Conservation (phyloP, 2,113 vertebrate species). For the Pimephales promelas region DNA sequence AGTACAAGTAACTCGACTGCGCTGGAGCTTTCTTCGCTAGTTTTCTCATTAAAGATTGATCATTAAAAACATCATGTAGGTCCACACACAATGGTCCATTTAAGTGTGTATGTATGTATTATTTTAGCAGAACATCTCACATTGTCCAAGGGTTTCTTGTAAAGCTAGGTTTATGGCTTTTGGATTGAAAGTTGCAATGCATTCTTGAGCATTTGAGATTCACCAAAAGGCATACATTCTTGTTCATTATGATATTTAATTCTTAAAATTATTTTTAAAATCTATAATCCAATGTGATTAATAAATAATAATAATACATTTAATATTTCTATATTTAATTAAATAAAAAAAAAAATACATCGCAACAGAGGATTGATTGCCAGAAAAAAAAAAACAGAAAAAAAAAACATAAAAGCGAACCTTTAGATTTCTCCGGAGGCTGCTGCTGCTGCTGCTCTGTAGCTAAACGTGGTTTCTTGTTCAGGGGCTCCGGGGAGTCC, state of each 20-base stretch:
- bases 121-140: background rate
- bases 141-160: background rate
- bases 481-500: slow-evolving; percentile 94
- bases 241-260: too few relatives aligned
- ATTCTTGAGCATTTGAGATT: too few relatives aligned
- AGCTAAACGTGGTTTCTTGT: slow-evolving; percentile 91
- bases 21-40: background rate
- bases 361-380: background rate
- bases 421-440: slow-evolving; percentile 88
- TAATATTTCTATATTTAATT: background rate
- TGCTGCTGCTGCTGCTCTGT: slow-evolving; percentile 84
- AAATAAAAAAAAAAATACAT: background rate
- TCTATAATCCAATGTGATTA: too few relatives aligned
- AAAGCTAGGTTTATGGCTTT: background rate
- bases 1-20: background rate
- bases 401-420: slow-evolving; percentile 64
- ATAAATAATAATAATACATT: too few relatives aligned
- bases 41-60: background rate
- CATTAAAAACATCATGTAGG: background rate
- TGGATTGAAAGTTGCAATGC: background rate
- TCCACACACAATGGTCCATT: background rate
- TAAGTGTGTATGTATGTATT: background rate
- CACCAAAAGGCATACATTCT: too few relatives aligned
- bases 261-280: too few relatives aligned
- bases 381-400: background rate